phyloP scores from a whole-genome alignment of 2,888 invertebrate genomes.

The Dicyrtoma fusca region DNA sequence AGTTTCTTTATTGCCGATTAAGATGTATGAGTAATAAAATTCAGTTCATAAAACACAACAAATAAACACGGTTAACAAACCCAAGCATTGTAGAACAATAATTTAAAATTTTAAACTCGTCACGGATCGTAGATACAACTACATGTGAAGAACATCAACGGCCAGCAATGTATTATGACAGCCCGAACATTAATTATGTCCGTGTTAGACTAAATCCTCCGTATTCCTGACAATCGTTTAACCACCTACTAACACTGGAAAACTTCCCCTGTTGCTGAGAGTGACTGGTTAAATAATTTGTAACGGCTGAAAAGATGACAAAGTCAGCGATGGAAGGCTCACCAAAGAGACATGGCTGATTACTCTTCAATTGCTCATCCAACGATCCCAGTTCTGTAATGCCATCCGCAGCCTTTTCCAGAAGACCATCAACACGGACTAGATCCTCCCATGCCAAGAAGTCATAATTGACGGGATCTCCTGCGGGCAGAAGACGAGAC shows the following conservation, averaged over 20 bases:
- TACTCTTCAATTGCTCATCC: neutral
- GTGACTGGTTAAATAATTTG: neutral
- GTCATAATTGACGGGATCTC: conserved; percentile 36
- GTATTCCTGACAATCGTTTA: conserved; percentile 8
- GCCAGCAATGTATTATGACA: neutral
- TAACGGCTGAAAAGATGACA: conserved; percentile 3
- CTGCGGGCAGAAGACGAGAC: conserved; percentile 37
- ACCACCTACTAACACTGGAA: neutral
- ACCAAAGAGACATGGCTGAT: conserved; percentile 9
- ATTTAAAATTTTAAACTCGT: neutral
- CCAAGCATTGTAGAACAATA: neutral
- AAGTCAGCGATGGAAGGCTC: conserved; percentile 31
- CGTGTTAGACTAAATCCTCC: conserved; percentile 11
- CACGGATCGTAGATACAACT: neutral
- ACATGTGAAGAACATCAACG: too few relatives aligned
- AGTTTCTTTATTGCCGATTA: too few relatives aligned
- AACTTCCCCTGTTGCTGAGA: neutral
- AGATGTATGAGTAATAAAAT: neutral
- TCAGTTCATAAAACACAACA: neutral
- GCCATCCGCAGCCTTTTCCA: conserved; percentile 26
- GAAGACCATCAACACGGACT: conserved; percentile 33
- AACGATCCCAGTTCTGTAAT: conserved; percentile 1
- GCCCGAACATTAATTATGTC: neutral
- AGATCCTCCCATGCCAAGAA: conserved; percentile 34
- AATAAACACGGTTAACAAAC: neutral